Conservation (phyloP, 2,113 vertebrate genomes). For the Pseudopodoces humilis region DNA sequence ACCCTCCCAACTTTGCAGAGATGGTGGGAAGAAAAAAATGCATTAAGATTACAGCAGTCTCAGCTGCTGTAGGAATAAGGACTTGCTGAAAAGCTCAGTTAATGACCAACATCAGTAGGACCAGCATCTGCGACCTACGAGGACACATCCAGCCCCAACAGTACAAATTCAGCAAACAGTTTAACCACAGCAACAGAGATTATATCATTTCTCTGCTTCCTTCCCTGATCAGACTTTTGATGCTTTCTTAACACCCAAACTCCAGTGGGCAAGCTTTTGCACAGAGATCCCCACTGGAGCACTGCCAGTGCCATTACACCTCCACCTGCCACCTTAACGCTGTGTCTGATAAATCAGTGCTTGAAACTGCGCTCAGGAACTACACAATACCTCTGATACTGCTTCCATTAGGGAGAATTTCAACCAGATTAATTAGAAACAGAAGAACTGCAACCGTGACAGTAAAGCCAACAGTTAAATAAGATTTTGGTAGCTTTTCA, state of each 20-base stretch:
- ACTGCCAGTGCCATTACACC: background rate
- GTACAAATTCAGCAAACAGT: background rate
- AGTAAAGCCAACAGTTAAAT: background rate
- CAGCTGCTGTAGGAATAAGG: background rate
- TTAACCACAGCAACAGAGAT: background rate
- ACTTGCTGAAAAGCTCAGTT: background rate
- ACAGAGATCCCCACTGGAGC: background rate
- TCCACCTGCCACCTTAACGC: background rate
- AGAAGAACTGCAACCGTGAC: background rate
- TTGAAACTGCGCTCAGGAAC: background rate
- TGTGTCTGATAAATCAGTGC: background rate
- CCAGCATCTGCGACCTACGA: fast-evolving
- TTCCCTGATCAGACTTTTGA: background rate
- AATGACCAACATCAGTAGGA: background rate
- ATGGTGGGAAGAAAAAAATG: background rate
- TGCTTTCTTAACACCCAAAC: background rate
- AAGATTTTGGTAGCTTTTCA: background rate
- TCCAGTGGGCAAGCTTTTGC: background rate
- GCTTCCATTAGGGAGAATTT: background rate
- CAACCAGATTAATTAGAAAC: background rate
- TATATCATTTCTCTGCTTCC: background rate
- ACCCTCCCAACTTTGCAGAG: background rate
- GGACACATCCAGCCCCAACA: background rate
- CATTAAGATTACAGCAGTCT: background rate
- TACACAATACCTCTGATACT: background rate